A percentile compares a stretch with the other conserved stretches of the same genome.
Conservation (phyloP, 2,888 invertebrate species). For the Heliconius hortense region DNA sequence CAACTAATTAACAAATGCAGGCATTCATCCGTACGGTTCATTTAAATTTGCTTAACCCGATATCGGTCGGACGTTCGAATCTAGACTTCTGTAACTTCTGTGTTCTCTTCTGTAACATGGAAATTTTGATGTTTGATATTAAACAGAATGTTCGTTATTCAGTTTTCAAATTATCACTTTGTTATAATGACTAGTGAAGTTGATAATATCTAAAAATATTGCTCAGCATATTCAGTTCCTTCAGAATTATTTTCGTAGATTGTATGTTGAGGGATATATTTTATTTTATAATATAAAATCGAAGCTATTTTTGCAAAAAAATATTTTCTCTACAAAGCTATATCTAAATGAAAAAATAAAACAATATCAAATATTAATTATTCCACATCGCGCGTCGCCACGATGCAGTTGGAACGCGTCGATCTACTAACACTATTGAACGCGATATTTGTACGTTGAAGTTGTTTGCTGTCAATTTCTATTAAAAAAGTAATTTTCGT, state of each 20-base stretch:
- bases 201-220: not conserved
- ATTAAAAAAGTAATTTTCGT: not conserved
- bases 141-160: conserved; percentile 1
- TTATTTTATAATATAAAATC: no score
- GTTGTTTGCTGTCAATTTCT: not conserved
- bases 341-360: no score
- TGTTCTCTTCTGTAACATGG: conserved; percentile 6
- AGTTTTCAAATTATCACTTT: not conserved
- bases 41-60: conserved; percentile 35
- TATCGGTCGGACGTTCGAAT: conserved; percentile 32
- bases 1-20: conserved; percentile 42
- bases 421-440: not conserved
- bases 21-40: conserved; percentile 34
- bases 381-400: no score
- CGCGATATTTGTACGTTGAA: not conserved
- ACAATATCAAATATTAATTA: no score
- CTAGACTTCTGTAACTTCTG: not conserved
- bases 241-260: no score
- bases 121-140: conserved; percentile 12
- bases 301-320: no score
- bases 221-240: no score
- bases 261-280: no score
- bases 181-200: not conserved
- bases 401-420: not conserved
- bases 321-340: no score